Conservation (phyloP, 2,888 invertebrate species). For the Lymantria dispar region DNA sequence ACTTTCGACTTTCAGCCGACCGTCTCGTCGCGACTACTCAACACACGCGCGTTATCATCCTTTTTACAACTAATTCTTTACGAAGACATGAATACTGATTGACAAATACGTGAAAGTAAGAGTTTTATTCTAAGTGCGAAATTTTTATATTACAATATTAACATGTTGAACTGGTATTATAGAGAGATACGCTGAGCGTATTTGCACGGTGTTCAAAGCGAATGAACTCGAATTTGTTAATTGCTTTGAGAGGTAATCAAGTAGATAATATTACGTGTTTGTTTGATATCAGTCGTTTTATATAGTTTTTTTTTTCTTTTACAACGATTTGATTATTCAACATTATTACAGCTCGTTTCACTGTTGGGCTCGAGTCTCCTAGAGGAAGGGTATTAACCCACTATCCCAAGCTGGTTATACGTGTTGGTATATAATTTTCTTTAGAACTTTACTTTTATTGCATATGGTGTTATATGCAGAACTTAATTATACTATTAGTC, state of each 20-base stretch:
- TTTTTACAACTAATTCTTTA: slow-evolving; percentile 31
- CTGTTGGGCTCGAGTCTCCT: too few relatives aligned
- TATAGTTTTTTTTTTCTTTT: too few relatives aligned
- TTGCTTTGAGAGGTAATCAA: slow-evolving; percentile 39
- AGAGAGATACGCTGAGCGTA: slow-evolving; percentile 6
- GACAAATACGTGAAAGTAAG: slow-evolving; percentile 36
- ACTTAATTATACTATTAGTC: too few relatives aligned
- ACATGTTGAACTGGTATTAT: slow-evolving; percentile 1
- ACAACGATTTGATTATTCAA: too few relatives aligned
- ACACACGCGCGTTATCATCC: slow-evolving; percentile 25
- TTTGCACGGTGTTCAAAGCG: slow-evolving; percentile 25
- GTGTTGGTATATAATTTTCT: too few relatives aligned
- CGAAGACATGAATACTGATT: slow-evolving; percentile 36
- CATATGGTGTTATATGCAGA: too few relatives aligned
- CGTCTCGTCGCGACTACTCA: slow-evolving; percentile 19
- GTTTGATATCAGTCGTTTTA: background rate
- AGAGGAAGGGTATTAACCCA: too few relatives aligned
- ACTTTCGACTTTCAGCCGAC: slow-evolving; percentile 71
- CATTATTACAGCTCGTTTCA: too few relatives aligned
- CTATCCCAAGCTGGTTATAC: too few relatives aligned
- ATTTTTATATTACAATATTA: slow-evolving; percentile 16
- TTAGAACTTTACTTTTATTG: too few relatives aligned
- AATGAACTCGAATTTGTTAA: slow-evolving; percentile 47
- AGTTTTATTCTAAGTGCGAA: slow-evolving; percentile 25
- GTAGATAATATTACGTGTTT: slow-evolving; percentile 18